Base-by-base conservation (phyloP, 2,797 vertebrate species). In the Gallinago nigripennis region DNA sequence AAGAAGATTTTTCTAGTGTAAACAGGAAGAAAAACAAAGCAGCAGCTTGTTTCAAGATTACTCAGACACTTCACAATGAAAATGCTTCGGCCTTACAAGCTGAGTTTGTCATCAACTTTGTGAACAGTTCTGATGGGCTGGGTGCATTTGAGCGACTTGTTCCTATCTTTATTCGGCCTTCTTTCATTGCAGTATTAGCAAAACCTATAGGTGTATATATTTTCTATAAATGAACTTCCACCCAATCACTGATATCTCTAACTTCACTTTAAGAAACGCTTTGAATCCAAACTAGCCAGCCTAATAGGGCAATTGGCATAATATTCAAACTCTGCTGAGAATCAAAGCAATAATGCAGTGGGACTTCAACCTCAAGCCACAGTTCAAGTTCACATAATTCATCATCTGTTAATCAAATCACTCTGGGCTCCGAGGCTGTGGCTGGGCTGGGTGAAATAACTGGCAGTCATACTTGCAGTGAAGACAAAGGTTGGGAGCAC, bases 331-430 rank as follows among this genome's bases (percentile, higher is more conserved):
- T n/a, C 51, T 70, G 37, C 25, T 61, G 53, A 64, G 56, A 80
- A 80, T 24, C 66, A 35, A 80, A 82, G 16, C 5, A 72, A n/a
- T 41, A 56, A 86, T 45, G 54, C 61, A 79, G 23, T 7, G 48
- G 51, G 63, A 69, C 39, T 76, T 37, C 58, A 66, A 51, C 43
- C 77, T 76, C 35, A 79, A 90, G 76, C 30, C 58, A 66, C 46
- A 45, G 85, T 69, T 69, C 39, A 43, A 69, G 63, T 54, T 65
- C 58, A 28, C 56, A 15, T 58, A 82, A 92, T 72, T 73, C 70
- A 70, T 94, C 87, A 77, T 77, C 70, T 85, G 78, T 66, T 82
- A 73, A 82, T 75, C 20, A 43, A 63, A 86, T 89, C 84, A 79
- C 43, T 37, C 54, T 23, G 58, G 56, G 39, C 63, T 88, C 66